Conservation (phyloP, 2,113 vertebrate species). For the Rafetus swinhoei region DNA sequence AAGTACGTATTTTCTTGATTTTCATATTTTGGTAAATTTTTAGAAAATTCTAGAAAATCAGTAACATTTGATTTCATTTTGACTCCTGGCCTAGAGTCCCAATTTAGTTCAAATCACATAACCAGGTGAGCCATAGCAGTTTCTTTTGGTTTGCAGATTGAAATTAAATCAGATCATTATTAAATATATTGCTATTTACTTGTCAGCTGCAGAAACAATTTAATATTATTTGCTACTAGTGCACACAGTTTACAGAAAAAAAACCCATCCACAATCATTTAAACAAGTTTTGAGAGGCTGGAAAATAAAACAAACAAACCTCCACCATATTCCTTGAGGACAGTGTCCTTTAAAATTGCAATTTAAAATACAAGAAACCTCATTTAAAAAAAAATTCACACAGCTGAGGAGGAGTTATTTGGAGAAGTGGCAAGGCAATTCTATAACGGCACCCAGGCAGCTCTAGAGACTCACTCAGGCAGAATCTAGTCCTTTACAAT, state of each 20-base stretch:
- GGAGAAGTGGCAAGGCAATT: not conserved
- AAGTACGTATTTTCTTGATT: not conserved
- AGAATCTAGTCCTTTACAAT: not conserved
- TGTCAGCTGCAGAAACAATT: not conserved
- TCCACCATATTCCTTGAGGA: too few species aligned
- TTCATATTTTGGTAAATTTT: not conserved
- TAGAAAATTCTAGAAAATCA: not conserved
- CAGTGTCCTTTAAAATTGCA: not conserved
- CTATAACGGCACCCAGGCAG: not conserved
- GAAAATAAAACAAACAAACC: not conserved
- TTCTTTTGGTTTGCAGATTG: not conserved
- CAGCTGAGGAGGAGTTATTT: not conserved
- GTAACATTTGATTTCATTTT: not conserved
- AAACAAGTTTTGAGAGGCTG: not conserved
- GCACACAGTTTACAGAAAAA: not conserved
- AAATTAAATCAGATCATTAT: not conserved
- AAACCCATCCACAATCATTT: not conserved
- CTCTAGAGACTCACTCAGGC: not conserved
- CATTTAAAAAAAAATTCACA: not conserved
- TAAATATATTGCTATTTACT: not conserved
- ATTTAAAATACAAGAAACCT: not conserved
- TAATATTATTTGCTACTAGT: not conserved
- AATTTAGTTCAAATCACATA: not conserved
- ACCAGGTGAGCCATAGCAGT: not conserved
- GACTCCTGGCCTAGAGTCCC: fast-evolving